Evolutionary conservation across 2,888 invertebrate genomes (phyloP).

Genomic region (Halictus quadricinctus): DNA sequence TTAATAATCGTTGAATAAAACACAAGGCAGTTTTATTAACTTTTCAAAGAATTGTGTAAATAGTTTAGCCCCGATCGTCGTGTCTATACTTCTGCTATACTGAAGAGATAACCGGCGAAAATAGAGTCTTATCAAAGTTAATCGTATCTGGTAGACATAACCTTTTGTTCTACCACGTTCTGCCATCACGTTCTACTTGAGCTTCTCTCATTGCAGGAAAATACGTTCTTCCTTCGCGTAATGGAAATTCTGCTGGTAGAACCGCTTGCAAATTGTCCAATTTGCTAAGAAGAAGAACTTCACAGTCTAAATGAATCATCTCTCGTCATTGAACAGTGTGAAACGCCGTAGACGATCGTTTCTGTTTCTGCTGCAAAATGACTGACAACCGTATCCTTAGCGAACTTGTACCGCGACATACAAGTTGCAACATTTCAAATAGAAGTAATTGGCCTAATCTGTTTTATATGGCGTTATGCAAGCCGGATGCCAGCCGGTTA

Average conservation of each 20-base stretch:
- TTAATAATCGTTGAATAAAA: background rate
- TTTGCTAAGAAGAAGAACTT: background rate
- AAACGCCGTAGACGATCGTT: no score
- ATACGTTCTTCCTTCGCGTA: background rate
- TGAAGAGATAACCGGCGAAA: constrained; percentile 5
- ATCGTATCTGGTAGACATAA: background rate
- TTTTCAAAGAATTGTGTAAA: background rate
- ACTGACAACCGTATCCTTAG: background rate
- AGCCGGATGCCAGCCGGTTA: constrained; percentile 35
- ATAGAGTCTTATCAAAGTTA: constrained; percentile 3
- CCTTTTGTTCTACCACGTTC: background rate
- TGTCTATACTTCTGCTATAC: background rate
- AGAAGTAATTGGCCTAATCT: constrained; percentile 56
- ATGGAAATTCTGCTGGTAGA: constrained; percentile 5
- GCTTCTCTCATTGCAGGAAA: background rate
- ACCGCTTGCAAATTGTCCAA: no score
- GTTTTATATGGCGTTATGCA: constrained; percentile 39
- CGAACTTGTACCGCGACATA: constrained; percentile 24
- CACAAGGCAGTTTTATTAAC: background rate
- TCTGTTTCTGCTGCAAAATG: background rate
- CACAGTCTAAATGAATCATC: background rate
- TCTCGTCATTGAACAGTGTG: background rate
- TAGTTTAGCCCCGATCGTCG: background rate
- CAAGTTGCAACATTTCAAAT: constrained; percentile 41
- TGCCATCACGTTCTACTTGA: background rate